These are phyloP conservation scores for Caenorhabditis tropicalis DNA, from an alignment of 1,140 invertebrate genomes.

Conservation along the genomic window DNA sequence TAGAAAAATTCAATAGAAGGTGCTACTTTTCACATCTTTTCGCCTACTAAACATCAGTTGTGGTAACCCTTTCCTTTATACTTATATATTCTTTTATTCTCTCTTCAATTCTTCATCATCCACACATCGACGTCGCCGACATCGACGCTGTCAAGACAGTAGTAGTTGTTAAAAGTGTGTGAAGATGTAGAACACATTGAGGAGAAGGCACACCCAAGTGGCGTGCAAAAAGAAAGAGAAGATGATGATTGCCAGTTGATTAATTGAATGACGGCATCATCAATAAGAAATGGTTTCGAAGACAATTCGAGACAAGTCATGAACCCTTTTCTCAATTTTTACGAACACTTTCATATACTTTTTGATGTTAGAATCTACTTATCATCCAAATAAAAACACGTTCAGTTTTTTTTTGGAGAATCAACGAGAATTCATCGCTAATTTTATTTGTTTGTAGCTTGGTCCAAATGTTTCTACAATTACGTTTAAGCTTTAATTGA, in stretches of 20 bases:
- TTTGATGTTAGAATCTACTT: not conserved
- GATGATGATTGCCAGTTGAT: constrained; percentile 41
- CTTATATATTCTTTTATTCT: not conserved
- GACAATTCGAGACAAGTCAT: not conserved
- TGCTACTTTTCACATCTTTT: not conserved
- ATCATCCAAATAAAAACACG: not conserved
- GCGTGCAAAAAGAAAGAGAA: constrained; percentile 23
- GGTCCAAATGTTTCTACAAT: no score
- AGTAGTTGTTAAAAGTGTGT: not conserved
- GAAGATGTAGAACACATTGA: constrained; percentile 40
- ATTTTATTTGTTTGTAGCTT: no score
- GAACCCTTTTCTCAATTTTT: not conserved
- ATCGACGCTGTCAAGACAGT: not conserved
- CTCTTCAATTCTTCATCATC: not conserved
- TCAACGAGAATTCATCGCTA: no score
- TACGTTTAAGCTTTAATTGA: no score
- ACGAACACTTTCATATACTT: not conserved
- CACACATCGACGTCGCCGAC: not conserved
- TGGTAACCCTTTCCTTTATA: not conserved
- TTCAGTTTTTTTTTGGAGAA: no score
- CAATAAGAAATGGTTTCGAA: constrained; percentile 1
- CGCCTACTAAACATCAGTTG: not conserved
- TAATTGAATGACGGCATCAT: constrained; percentile 21
- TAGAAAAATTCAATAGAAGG: not conserved
- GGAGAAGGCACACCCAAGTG: constrained; percentile 40